These are phyloP conservation scores for Steatocranus sp. DNA, from an alignment of 2,797 vertebrate genomes.

Conservation along the genomic window DNA sequence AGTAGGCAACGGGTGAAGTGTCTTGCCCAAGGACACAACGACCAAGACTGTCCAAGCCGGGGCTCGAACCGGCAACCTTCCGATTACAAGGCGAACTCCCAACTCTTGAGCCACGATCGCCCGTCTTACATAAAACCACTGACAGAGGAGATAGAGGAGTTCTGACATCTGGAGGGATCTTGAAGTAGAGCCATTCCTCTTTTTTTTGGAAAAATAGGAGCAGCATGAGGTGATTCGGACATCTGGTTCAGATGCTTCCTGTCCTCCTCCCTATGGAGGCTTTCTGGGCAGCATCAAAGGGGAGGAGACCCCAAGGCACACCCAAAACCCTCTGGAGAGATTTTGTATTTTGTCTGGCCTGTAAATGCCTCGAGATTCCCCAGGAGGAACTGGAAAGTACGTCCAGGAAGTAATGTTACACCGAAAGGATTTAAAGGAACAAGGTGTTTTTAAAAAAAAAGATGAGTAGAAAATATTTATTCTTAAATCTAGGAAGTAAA, in stretches of 20 bases:
- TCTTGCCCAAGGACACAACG: no score
- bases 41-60: no score
- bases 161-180: background rate
- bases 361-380: background rate
- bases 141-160: background rate
- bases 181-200: background rate
- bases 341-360: background rate
- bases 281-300: background rate
- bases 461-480: background rate
- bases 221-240: background rate
- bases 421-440: background rate
- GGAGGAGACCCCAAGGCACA: background rate
- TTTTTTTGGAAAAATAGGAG: background rate
- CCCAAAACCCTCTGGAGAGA: background rate
- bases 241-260: background rate
- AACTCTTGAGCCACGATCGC: no score
- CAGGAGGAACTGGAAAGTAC: background rate
- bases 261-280: background rate
- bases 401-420: background rate
- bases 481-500: background rate
- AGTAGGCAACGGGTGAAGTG: no score
- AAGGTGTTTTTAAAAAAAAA: rapidly evolving
- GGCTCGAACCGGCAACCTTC: no score
- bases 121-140: background rate
- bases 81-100: no score